Conservation (phyloP, 2,113 vertebrate species). For the Cephalopholis sonnerati region DNA sequence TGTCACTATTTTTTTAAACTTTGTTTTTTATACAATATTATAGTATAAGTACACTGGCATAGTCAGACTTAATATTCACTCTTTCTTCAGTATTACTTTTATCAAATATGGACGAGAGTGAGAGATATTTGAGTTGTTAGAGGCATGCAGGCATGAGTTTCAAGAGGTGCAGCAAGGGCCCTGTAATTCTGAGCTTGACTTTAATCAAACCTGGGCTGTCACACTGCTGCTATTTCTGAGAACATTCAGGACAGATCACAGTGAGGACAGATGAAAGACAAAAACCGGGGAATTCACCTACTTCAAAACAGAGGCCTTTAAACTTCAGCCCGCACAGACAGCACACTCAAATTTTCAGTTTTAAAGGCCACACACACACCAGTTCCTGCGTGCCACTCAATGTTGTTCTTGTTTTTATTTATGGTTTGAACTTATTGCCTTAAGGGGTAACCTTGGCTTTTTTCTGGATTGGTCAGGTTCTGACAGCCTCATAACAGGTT, state of each 20-base stretch:
- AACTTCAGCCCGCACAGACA: constrained; percentile 48
- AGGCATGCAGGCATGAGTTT: constrained; percentile 26
- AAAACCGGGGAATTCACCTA: constrained; percentile 71
- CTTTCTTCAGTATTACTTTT: background rate
- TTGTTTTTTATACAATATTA: background rate
- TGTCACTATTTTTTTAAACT: too few species aligned
- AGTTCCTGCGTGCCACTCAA: background rate
- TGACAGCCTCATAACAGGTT: too few species aligned
- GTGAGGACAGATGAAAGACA: constrained; percentile 55
- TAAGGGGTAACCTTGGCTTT: too few species aligned
- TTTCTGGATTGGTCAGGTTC: too few species aligned
- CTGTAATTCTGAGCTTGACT: constrained; percentile 65
- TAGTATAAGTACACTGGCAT: background rate
- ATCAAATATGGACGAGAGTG: background rate
- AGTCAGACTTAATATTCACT: background rate
- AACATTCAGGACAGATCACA: constrained; percentile 57
- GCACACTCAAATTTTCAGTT: background rate
- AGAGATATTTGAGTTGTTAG: background rate
- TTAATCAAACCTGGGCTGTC: constrained; percentile 54
- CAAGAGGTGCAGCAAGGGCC: background rate
- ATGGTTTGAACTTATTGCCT: background rate
- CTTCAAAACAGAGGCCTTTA: constrained; percentile 51
- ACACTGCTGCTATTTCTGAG: constrained; percentile 14
- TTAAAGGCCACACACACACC: constrained; percentile 22
- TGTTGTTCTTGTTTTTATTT: constrained; percentile 1